These are phyloP conservation scores for Pseudobourletiella spinata DNA, from an alignment of 1,140 invertebrate species.

Conservation along the genomic window DNA sequence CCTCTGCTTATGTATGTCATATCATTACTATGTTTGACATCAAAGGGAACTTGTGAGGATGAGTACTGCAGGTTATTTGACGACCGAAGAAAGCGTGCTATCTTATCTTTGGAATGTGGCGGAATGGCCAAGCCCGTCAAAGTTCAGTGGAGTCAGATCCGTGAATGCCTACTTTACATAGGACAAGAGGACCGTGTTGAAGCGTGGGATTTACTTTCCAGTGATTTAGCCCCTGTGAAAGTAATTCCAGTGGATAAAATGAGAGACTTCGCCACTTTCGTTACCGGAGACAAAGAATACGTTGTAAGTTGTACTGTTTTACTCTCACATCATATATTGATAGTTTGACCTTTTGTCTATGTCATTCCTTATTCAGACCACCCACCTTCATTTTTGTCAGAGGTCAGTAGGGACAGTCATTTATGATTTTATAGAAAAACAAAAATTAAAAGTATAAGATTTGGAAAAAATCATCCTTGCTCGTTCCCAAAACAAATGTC, in stretches of 20 bases:
- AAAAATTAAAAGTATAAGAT: background rate
- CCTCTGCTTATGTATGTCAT: background rate
- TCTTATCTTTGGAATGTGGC: slow-evolving; percentile 17
- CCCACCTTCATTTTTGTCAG: too few species aligned
- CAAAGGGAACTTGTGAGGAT: slow-evolving; percentile 17
- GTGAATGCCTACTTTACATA: slow-evolving; percentile 19
- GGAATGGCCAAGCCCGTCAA: slow-evolving; percentile 7
- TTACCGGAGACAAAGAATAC: background rate
- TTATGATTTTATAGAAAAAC: background rate
- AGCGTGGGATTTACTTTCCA: slow-evolving; percentile 23
- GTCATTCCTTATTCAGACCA: too few species aligned
- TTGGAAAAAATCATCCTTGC: too few species aligned
- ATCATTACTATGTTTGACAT: too few species aligned
- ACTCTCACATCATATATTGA: too few species aligned
- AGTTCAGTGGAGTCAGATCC: slow-evolving; percentile 15
- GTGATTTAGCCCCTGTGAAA: slow-evolving; percentile 16
- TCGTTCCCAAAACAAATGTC: too few species aligned
- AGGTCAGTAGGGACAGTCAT: too few species aligned
- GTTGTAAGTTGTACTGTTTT: background rate
- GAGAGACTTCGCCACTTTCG: background rate
- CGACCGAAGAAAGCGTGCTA: background rate
- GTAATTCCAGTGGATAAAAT: background rate
- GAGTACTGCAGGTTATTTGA: slow-evolving; percentile 19
- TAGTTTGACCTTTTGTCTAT: too few species aligned
- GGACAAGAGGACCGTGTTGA: slow-evolving; percentile 17